phyloP scores from a whole-genome alignment of 2,797 vertebrate species.

The Fistularia commersonii region DNA sequence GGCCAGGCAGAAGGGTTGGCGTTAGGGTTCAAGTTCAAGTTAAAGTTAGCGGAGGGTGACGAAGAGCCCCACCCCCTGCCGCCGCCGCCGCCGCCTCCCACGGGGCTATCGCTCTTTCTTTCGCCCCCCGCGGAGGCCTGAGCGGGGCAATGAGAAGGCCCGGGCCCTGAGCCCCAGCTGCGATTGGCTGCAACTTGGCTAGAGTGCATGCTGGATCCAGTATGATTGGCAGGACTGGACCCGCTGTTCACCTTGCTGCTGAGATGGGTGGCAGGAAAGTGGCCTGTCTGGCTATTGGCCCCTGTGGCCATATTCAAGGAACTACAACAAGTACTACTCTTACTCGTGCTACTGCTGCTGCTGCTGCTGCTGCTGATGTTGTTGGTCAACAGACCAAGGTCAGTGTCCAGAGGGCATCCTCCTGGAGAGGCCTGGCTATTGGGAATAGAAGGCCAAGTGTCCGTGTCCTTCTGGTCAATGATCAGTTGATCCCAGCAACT shows the following conservation, averaged over 20 bases:
- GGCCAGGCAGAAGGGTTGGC: slow-evolving; percentile 98
- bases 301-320: slow-evolving; percentile 95
- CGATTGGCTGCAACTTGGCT: slow-evolving; percentile 86
- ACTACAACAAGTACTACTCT: slow-evolving; percentile 75
- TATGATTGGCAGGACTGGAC: slow-evolving; percentile 79
- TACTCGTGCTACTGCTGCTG: slow-evolving; percentile 70
- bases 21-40: slow-evolving; percentile 98
- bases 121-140: slow-evolving; percentile 72
- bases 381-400: slow-evolving; percentile 78
- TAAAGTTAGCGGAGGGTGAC: slow-evolving; percentile 88
- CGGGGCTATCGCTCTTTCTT: slow-evolving; percentile 84
- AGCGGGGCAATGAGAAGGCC: slow-evolving; percentile 62
- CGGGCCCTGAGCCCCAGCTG: slow-evolving; percentile 82
- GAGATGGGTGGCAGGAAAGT: slow-evolving; percentile 74
- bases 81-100: slow-evolving; percentile 77
- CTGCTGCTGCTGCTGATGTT: slow-evolving; percentile 79
- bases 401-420: slow-evolving; percentile 92
- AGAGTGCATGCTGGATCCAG: slow-evolving; percentile 80
- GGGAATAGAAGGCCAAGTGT: slow-evolving; percentile 90
- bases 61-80: slow-evolving; percentile 88
- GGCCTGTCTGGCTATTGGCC: slow-evolving; percentile 81
- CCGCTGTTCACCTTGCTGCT: slow-evolving; percentile 72
- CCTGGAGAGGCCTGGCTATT: slow-evolving; percentile 85
- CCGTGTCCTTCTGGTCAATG: slow-evolving; percentile 87
- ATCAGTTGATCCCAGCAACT: slow-evolving; percentile 91